Evolutionary conservation across 2,797 vertebrate species (phyloP), one percentile per base, ranked within the genome.

Genomic region (Todus mexicanus): DNA sequence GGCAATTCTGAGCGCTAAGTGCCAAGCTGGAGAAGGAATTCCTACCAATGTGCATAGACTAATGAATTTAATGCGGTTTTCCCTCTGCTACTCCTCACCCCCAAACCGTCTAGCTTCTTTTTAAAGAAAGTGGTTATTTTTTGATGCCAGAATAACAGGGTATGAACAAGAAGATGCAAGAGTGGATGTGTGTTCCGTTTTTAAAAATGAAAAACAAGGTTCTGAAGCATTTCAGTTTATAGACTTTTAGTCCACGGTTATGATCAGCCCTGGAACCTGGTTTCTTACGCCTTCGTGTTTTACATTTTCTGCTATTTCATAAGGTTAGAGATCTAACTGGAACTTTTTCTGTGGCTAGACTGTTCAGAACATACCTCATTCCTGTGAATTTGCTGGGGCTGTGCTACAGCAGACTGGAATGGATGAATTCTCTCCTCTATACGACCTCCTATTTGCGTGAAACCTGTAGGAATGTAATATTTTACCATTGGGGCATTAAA

Each of bases 51-150:
- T 76, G 89, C 93, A 93, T 51, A 90, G 90, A 76, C 84, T 94
- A 93, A 95, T 95, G 92, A 91, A 95, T 95, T 95, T 92, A 87
- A 93, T 95, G 94, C 94, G 93, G 94, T 95, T 96, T 95, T 78
- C 81, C 90, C 78, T 93, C 56, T 86, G 84, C 93, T 87, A 12
- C 90, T 96, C 71, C 90, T 95, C 86, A 92, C 84, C 90, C 91
- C 84, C 18, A 79, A 79, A 84, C 70, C 1, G 1, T 93, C 90
- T 63, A 35, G 89, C 75, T 95, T 90, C 92, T 89, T 84, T 95
- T 90, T 79, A 94, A 92, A 93, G 94, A 86, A 86, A 79, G 81
- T 71, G 74, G 84, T 89, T 87, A 60, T 54, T 93, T 94, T 90
- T 78, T 89, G 69, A 82, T 4, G 0, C 90, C 56, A 45, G 90